Conservation (phyloP, 37 sponge, comb jelly and placozoan species). For the Bolinopsis microptera region DNA sequence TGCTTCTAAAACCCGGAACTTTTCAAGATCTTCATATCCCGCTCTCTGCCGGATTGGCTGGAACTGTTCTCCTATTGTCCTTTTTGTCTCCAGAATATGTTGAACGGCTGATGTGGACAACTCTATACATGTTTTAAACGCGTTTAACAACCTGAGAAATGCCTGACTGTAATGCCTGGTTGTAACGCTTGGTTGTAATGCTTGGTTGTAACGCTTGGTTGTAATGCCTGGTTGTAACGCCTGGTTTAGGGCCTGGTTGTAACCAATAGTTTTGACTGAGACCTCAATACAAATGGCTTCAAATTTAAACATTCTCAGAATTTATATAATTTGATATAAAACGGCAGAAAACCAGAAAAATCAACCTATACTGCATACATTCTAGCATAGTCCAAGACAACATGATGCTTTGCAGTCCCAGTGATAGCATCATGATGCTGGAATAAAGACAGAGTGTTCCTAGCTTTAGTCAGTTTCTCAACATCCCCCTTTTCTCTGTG, state of each 20-base stretch:
- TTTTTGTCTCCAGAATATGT: not conserved
- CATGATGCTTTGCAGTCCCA: slow-evolving; percentile 79
- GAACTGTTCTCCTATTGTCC: too few species aligned
- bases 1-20: not conserved
- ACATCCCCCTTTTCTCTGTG: not conserved
- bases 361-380: too few species aligned
- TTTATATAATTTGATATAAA: too few species aligned
- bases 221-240: too few species aligned
- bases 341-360: too few species aligned
- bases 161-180: too few species aligned
- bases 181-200: too few species aligned
- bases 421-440: slow-evolving; percentile 95
- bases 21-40: not conserved
- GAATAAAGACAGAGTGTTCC: slow-evolving; percentile 80
- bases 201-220: too few species aligned
- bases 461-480: slow-evolving; percentile 30
- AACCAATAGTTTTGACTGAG: too few species aligned
- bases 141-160: not conserved
- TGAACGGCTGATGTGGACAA: not conserved
- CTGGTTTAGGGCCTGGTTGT: too few species aligned
- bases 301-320: too few species aligned
- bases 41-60: not conserved
- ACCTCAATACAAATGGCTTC: too few species aligned
- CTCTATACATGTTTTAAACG: not conserved
- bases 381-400: slow-evolving; percentile 85